Percentiles rank a stretch among this genome's conserved stretches.
phyloP scores from a whole-genome alignment of 2,113 vertebrate genomes.

The Montifringilla adamsi region DNA sequence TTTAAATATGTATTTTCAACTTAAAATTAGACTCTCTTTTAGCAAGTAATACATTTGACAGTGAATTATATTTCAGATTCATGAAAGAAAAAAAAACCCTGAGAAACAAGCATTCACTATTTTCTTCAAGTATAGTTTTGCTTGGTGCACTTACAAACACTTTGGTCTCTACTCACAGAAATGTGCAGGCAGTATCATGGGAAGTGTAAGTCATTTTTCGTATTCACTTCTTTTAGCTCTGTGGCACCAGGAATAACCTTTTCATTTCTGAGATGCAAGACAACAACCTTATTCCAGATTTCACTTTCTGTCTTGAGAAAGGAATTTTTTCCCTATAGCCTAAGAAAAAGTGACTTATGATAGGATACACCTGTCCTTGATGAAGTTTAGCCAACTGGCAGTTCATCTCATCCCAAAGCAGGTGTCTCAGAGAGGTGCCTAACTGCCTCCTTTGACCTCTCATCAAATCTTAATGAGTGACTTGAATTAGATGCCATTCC shows the following conservation, averaged over 20 bases:
- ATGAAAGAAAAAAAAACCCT: rapidly evolving
- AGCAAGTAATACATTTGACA: background rate
- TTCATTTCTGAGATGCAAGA: background rate
- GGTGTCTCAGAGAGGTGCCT: background rate
- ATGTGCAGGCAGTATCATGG: background rate
- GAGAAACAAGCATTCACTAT: background rate
- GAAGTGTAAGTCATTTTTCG: background rate
- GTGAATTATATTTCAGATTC: background rate
- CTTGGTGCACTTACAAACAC: background rate
- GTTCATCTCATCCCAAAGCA: background rate
- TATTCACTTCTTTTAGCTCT: background rate
- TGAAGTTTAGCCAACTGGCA: background rate
- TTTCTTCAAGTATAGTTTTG: background rate
- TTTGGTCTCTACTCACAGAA: background rate
- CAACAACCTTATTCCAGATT: background rate
- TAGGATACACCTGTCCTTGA: background rate
- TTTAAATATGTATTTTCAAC: background rate
- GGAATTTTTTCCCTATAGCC: background rate
- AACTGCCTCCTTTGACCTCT: background rate
- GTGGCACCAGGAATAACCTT: background rate
- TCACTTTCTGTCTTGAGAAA: background rate
- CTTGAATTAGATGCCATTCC: background rate
- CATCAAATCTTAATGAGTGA: background rate
- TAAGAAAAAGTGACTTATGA: background rate
- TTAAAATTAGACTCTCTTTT: background rate